A percentile compares a stretch with the other conserved stretches of the same genome.
Conservation (phyloP, 2,113 vertebrate species). For the Shinisaurus crocodilurus region DNA sequence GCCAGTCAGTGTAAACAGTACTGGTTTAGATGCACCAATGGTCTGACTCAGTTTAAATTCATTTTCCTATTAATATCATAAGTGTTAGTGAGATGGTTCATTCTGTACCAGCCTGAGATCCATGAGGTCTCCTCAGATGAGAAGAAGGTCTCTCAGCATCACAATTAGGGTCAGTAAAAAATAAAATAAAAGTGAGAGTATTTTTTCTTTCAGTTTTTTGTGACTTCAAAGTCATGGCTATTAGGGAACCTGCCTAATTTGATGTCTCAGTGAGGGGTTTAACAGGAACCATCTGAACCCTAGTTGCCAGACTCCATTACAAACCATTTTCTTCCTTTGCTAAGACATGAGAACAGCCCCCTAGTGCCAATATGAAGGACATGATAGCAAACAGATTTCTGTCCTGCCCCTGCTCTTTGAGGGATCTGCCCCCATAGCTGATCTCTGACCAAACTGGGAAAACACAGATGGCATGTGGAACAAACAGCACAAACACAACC, state of each 20-base stretch:
- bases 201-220: background rate
- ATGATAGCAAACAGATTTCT: background rate
- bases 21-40: too few species aligned
- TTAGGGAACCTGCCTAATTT: background rate
- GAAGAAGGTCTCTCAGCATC: too few species aligned
- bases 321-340: background rate
- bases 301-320: too few species aligned
- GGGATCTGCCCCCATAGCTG: background rate
- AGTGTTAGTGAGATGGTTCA: background rate
- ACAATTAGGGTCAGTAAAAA: background rate
- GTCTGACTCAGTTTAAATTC: too few species aligned
- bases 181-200: background rate
- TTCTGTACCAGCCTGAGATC: too few species aligned
- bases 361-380: background rate
- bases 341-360: background rate
- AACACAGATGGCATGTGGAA: background rate
- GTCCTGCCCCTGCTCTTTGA: background rate
- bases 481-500: background rate
- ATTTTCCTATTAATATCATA: too few species aligned
- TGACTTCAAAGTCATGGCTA: background rate
- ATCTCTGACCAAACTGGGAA: background rate
- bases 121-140: too few species aligned
- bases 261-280: background rate
- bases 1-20: too few species aligned
- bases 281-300: background rate